Percentiles rank a stretch among this genome's conserved stretches.
phyloP scores from a whole-genome alignment of 2,888 invertebrate genomes.

The Neoscelio sp. region DNA sequence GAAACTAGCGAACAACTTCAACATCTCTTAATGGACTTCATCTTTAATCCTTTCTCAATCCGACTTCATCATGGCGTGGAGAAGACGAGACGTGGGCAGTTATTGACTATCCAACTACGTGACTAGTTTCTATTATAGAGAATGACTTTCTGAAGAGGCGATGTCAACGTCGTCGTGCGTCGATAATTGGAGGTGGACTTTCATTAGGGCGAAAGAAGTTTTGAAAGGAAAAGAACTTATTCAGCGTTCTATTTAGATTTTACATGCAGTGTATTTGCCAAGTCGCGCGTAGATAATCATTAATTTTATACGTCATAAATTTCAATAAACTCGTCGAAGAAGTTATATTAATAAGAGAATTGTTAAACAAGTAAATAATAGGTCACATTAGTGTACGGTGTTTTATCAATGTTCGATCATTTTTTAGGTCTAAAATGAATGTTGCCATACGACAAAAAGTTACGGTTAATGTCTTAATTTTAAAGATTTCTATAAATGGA shows the following conservation, averaged over 20 bases:
- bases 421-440: too few relatives aligned
- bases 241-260: constrained; percentile 17
- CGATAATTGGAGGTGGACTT: constrained; percentile 72
- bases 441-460: too few relatives aligned
- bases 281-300: too few relatives aligned
- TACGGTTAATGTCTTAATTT: too few relatives aligned
- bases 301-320: too few relatives aligned
- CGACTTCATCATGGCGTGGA: constrained; percentile 45
- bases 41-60: constrained; percentile 73
- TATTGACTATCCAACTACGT: constrained; percentile 75
- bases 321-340: too few relatives aligned
- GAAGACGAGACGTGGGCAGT: constrained; percentile 64
- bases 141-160: constrained; percentile 65
- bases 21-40: constrained; percentile 74
- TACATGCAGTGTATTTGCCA: constrained; percentile 7
- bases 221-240: too few relatives aligned
- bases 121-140: constrained; percentile 72
- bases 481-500: too few relatives aligned
- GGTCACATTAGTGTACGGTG: too few relatives aligned
- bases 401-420: too few relatives aligned
- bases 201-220: constrained; percentile 1
- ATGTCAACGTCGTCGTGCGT: constrained; percentile 63
- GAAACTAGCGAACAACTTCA: constrained; percentile 22
- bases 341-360: too few relatives aligned
- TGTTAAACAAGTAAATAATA: too few relatives aligned